These are phyloP conservation scores for Calidris pugnax DNA, from an alignment of 2,113 vertebrate species.

Conservation along the genomic window DNA sequence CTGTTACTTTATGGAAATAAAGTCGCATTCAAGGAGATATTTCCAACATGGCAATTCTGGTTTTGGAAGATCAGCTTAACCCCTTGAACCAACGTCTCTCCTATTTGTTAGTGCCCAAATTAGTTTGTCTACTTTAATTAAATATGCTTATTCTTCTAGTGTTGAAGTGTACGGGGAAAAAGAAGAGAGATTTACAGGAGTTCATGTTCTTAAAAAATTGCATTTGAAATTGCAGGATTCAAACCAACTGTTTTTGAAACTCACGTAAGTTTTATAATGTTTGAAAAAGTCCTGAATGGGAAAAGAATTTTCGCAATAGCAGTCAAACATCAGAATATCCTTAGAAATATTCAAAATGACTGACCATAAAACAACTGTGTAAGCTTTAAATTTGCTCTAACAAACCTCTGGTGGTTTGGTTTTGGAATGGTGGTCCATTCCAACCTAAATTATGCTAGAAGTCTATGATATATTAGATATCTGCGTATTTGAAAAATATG, in stretches of 20 bases:
- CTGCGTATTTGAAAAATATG: not conserved
- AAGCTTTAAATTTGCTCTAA: not conserved
- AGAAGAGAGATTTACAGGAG: not conserved
- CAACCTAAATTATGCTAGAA: not conserved
- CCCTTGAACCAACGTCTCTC: not conserved
- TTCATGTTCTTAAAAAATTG: not conserved
- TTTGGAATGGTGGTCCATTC: not conserved
- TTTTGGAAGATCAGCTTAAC: not conserved
- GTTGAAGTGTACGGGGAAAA: not conserved
- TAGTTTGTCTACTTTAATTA: not conserved
- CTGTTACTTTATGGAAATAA: not conserved
- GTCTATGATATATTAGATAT: not conserved
- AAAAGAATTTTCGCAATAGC: not conserved
- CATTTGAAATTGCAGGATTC: not conserved
- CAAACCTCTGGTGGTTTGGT: not conserved
- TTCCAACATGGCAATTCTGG: not conserved
- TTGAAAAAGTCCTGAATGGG: not conserved
- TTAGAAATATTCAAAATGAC: not conserved
- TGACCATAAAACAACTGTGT: not conserved
- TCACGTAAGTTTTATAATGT: not conserved
- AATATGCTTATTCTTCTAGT: not conserved
- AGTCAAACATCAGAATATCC: not conserved
- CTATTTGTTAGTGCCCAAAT: not conserved
- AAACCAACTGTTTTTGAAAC: not conserved
- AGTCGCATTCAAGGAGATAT: not conserved